A percentile compares a stretch with the other conserved stretches of the same genome.
phyloP scores from a whole-genome alignment of 2,888 invertebrate species.

The Acleris sparsana region DNA sequence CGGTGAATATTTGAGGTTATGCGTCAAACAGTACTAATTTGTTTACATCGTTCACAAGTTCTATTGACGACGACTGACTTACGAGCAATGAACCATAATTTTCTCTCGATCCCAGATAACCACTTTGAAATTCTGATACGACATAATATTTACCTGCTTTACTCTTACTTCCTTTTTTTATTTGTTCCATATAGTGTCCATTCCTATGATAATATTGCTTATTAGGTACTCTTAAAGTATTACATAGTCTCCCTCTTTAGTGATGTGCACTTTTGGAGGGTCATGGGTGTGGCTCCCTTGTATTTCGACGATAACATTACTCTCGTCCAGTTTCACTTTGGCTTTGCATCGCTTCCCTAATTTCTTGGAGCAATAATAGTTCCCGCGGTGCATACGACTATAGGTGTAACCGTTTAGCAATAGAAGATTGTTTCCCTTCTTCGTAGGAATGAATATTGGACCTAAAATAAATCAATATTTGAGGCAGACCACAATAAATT shows the following conservation, averaged over 20 bases:
- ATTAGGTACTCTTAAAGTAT: not conserved
- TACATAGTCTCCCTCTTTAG: conserved; percentile 2
- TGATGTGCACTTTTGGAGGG: not conserved
- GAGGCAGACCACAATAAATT: not conserved
- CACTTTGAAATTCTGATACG: no score
- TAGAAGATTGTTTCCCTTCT: conserved; percentile 4
- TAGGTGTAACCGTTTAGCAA: conserved; percentile 12
- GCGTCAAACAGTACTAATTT: no score
- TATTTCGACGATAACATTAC: not conserved
- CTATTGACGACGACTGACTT: no score
- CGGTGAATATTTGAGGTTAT: no score
- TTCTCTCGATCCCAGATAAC: no score
- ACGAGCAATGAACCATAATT: no score
- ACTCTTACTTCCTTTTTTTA: no score
- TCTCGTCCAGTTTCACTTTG: conserved; percentile 12
- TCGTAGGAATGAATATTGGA: conserved; percentile 5
- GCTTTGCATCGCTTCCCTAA: conserved; percentile 10
- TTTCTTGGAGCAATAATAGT: conserved; percentile 14
- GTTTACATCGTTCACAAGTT: no score
- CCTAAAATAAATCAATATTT: conserved; percentile 7
- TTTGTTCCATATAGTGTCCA: not conserved
- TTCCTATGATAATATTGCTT: not conserved
- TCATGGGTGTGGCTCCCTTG: conserved; percentile 7
- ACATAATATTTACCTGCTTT: no score
- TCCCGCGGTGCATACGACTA: not conserved